These are phyloP conservation scores for Hoplostethus atlanticus DNA, from an alignment of 2,797 vertebrate genomes.

Conservation along the genomic window DNA sequence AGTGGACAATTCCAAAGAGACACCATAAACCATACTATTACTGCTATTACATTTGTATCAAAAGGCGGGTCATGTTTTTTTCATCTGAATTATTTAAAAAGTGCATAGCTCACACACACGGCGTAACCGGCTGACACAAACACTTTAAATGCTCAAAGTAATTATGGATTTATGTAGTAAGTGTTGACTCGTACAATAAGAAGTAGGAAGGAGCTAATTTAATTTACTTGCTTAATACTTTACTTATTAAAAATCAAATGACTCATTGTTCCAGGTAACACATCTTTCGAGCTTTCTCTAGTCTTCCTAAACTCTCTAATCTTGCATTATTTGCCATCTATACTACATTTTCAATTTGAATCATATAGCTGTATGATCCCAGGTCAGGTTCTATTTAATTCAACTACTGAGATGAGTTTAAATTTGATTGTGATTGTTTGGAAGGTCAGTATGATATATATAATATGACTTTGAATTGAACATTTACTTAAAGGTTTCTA, in stretches of 20 bases:
- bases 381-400: not conserved
- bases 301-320: too few relatives aligned
- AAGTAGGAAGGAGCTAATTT: constrained; percentile 3
- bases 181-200: constrained; percentile 7
- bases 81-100: constrained; percentile 8
- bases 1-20: not conserved
- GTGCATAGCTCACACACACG: not conserved
- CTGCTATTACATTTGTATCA: constrained; percentile 30
- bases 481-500: not conserved
- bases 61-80: constrained; percentile 8
- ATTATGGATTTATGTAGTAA: not conserved
- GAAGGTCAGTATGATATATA: too few relatives aligned
- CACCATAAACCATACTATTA: not conserved
- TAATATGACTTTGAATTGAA: not conserved
- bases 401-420: not conserved
- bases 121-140: not conserved
- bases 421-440: not conserved
- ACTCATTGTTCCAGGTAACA: not conserved
- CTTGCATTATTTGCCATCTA: constrained; percentile 6
- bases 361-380: not conserved
- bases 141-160: not conserved
- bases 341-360: not conserved
- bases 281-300: too few relatives aligned
- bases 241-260: not conserved
- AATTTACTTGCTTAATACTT: not conserved